Evolutionary conservation across 2,113 vertebrate genomes (phyloP), one percentile per base, ranked within the genome.

Genomic region (Corydoras sp.): DNA sequence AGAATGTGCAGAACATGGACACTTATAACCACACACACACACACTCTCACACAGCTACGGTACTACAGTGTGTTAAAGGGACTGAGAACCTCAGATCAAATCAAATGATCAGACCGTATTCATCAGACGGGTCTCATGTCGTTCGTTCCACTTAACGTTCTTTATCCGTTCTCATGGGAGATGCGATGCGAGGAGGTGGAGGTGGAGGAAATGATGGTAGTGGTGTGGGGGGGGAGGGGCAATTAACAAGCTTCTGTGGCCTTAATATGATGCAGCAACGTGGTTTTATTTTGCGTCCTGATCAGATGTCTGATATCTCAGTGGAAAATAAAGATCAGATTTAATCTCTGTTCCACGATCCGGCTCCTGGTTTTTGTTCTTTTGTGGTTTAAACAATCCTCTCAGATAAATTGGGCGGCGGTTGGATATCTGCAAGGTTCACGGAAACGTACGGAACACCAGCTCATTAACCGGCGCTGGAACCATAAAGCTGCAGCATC

Each of bases 231-330:
- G 35, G 35, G 4, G 35, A 2, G 35, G 35, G 35, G 35, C 4
- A 8, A 53, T 53, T 53, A 12, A 53, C 81, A 85, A 82, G 85
- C 85, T 88, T 88, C 82, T 81, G 86, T 87, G 85, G 85, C 85
- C 87, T 88, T 87, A 85, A 43, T 29, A 30, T 32, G 11, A 31
- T 35, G 29, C 18, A 1, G 24, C 12, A 60, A 10, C 2, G 3
- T 15, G 35, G 32, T 9, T 43, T 58, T 81, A 66, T 81, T 80
- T 80, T 53, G 81, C 76, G 63, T 81, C 54, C 54, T 75, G 71
- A 75, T 65, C 79, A 72, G 79, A 64, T 60, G 59, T 74, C 62
- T 74, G 73, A 71, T 51, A 70, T 77, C 73, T 50, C 68, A 83
- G 72, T 83, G 78, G 80, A 32, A 58, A 73, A 65, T 73, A 73